A percentile compares a stretch with the other conserved stretches of the same genome.
phyloP scores from a whole-genome alignment of 2,797 vertebrate species.

The Hydrocynus forskahlii region DNA sequence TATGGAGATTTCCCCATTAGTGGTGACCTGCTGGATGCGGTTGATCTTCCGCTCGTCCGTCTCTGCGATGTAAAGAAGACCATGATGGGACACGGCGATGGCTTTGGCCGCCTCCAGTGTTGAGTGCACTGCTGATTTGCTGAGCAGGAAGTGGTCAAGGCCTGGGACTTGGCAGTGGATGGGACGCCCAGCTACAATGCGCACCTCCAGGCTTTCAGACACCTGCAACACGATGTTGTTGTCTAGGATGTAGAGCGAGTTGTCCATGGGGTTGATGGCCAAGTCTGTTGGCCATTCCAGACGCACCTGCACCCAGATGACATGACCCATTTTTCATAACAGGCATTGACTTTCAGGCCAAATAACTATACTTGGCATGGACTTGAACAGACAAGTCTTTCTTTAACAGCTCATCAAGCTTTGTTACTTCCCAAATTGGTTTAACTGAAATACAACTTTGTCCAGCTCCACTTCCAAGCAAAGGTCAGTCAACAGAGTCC shows the following conservation, averaged over 20 bases:
- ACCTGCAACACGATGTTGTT: slow-evolving; percentile 95
- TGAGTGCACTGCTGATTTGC: slow-evolving; percentile 90
- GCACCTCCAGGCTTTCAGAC: slow-evolving; percentile 87
- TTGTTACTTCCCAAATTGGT: background rate
- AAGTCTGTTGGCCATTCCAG: slow-evolving; percentile 97
- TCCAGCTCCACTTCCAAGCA: slow-evolving; percentile 67
- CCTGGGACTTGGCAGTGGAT: slow-evolving; percentile 97
- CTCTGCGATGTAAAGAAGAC: slow-evolving; percentile 92
- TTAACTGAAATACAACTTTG: slow-evolving; percentile 65
- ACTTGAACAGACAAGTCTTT: background rate
- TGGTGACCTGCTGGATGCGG: slow-evolving; percentile 92
- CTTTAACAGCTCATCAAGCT: slow-evolving; percentile 57
- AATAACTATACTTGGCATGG: background rate
- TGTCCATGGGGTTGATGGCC: slow-evolving; percentile 93
- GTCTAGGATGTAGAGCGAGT: slow-evolving; percentile 95
- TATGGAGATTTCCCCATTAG: slow-evolving; percentile 93
- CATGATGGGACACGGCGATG: slow-evolving; percentile 90
- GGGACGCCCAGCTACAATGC: slow-evolving; percentile 92
- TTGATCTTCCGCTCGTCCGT: slow-evolving; percentile 96
- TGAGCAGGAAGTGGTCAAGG: slow-evolving; percentile 91
- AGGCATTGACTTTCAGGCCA: background rate
- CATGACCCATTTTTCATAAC: slow-evolving; percentile 27
- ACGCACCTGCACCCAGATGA: slow-evolving; percentile 79
- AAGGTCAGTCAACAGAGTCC: slow-evolving; percentile 65
- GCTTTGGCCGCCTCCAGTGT: slow-evolving; percentile 93